Percentiles rank a stretch among this genome's conserved stretches.
Conservation (phyloP, 1,140 invertebrate species). For the Oryzaephilus surinamensis region DNA sequence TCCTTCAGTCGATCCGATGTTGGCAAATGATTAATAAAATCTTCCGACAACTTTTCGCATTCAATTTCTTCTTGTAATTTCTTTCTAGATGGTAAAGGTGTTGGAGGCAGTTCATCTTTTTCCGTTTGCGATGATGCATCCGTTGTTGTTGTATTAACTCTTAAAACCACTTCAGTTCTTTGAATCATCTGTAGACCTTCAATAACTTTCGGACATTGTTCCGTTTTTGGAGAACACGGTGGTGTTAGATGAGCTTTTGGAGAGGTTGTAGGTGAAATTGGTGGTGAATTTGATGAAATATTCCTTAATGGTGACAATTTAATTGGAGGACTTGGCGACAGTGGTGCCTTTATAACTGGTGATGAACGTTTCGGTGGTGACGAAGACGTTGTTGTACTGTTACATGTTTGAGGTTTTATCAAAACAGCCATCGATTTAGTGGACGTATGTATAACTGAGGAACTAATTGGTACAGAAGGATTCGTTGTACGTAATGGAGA, state of each 20-base stretch:
- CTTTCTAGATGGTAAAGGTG: constrained; percentile 35
- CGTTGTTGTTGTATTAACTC: constrained; percentile 47
- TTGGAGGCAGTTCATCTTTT: constrained; percentile 30
- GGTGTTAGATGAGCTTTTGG: constrained; percentile 30
- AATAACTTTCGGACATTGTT: constrained; percentile 37
- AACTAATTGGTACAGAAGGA: constrained; percentile 23
- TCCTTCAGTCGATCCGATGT: constrained; percentile 58
- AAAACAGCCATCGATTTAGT: constrained; percentile 3
- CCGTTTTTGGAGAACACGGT: constrained; percentile 23
- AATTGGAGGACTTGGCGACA: constrained; percentile 14
- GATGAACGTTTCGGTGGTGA: constrained; percentile 8
- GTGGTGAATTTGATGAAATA: constrained; percentile 15
- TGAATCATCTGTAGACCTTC: constrained; percentile 47
- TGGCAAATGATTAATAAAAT: constrained; percentile 58
- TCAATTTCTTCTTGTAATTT: constrained; percentile 69
- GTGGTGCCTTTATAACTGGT: constrained; percentile 19
- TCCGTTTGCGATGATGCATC: constrained; percentile 56
- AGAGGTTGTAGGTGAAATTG: constrained; percentile 26
- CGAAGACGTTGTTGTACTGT: constrained; percentile 5
- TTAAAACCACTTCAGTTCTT: constrained; percentile 48
- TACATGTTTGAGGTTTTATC: constrained; percentile 3
- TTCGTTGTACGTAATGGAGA: constrained; percentile 25
- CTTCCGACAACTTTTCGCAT: constrained; percentile 63
- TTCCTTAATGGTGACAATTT: constrained; percentile 10
- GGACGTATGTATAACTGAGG: too few species aligned